Conservation (phyloP, 2,888 invertebrate genomes). For the Amphipyra tragopoginis region DNA sequence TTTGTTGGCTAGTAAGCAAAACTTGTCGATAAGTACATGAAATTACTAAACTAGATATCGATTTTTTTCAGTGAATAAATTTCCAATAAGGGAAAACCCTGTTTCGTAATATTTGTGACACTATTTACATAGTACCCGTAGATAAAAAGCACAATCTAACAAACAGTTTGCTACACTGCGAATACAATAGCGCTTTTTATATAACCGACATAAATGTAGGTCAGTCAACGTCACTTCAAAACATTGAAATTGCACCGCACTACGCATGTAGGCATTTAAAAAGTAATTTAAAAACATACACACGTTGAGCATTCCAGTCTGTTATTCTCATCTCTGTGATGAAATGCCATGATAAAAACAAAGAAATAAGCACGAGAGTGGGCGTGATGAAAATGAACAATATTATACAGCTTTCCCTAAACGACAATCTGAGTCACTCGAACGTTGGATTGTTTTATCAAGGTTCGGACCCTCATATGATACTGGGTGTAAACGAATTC, state of each 20-base stretch:
- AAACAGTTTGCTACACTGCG: constrained; percentile 15
- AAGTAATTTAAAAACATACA: constrained; percentile 40
- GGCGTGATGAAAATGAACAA: not conserved
- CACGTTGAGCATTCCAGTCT: constrained; percentile 20
- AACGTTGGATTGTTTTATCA: too few relatives aligned
- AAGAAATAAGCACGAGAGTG: not conserved
- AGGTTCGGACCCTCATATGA: too few relatives aligned
- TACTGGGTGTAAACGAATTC: too few relatives aligned
- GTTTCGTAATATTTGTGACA: not conserved
- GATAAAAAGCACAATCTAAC: constrained; percentile 20
- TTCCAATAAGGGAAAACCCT: too few relatives aligned
- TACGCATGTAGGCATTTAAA: constrained; percentile 23
- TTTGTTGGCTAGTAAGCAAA: too few relatives aligned
- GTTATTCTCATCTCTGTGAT: constrained; percentile 29
- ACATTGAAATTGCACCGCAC: constrained; percentile 17
- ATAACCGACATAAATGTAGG: constrained; percentile 13
- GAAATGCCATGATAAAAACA: constrained; percentile 32
- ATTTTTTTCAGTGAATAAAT: too few relatives aligned
- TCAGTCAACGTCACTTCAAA: constrained; percentile 18
- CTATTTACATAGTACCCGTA: too few relatives aligned
- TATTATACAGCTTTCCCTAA: too few relatives aligned
- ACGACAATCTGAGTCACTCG: too few relatives aligned
- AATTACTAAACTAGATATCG: too few relatives aligned
- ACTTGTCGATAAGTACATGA: too few relatives aligned
- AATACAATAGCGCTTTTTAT: constrained; percentile 5